Percentiles rank a stretch among this genome's conserved stretches.
These are phyloP conservation scores for Premnoplex brunnescens DNA, from an alignment of 2,797 vertebrate genomes.

Conservation along the genomic window DNA sequence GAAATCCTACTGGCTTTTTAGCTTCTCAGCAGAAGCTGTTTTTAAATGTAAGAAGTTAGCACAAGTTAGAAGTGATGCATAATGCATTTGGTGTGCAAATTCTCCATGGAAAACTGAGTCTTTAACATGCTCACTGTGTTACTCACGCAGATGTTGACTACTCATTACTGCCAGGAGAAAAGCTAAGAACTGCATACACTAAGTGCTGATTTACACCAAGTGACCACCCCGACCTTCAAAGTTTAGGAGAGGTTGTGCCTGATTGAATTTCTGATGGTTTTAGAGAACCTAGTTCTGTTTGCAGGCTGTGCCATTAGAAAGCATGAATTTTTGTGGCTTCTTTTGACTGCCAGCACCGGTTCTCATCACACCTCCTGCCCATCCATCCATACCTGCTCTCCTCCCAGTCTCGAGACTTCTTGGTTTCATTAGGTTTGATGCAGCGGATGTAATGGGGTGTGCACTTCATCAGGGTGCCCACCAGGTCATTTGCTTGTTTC, in stretches of 20 bases:
- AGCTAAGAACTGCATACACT: not conserved
- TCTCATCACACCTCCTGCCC: not conserved
- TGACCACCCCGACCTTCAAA: not conserved
- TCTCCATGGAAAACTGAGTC: not conserved
- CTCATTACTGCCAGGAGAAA: not conserved
- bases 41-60: not conserved
- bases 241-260: not conserved
- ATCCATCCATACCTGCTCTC: constrained; percentile 87
- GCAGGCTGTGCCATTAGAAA: not conserved
- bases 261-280: not conserved
- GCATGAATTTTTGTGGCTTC: not conserved
- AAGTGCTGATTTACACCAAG: not conserved
- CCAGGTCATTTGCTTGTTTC: constrained; percentile 98
- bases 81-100: not conserved
- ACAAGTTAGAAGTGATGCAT: not conserved
- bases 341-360: not conserved
- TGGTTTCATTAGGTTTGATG: constrained; percentile 99
- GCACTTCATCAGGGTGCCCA: constrained; percentile 97
- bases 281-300: not conserved
- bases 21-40: not conserved
- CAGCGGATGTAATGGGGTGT: constrained; percentile 99
- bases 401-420: constrained; percentile 96
- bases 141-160: not conserved
- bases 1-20: not conserved
- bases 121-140: not conserved